phyloP scores from a whole-genome alignment of 2,888 invertebrate species.

The Coremacera marginata region DNA sequence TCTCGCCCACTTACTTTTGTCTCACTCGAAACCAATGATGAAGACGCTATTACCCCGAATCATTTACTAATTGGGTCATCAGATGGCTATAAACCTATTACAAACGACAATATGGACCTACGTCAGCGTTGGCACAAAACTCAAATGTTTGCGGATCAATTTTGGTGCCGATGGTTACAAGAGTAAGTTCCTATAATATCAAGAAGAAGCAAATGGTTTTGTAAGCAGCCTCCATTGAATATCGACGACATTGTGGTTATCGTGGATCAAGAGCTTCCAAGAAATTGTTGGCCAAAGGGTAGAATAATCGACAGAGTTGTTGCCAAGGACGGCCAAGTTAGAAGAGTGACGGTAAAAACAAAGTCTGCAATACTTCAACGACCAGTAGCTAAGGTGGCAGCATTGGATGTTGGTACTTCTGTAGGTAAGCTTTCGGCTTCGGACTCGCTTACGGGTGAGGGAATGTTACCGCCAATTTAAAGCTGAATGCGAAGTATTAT shows the following conservation, averaged over 20 bases:
- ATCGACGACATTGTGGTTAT: background rate
- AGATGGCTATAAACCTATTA: background rate
- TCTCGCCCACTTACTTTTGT: conserved; percentile 38
- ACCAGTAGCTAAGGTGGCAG: no score
- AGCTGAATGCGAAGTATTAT: no score
- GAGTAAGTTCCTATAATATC: background rate
- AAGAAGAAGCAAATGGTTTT: background rate
- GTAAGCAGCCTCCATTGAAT: background rate
- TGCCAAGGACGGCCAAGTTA: background rate
- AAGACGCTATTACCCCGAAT: conserved; percentile 46
- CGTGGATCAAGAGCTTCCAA: background rate
- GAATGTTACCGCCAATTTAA: no score
- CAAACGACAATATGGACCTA: background rate
- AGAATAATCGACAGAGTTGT: background rate
- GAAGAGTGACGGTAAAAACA: background rate
- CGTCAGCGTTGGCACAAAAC: background rate
- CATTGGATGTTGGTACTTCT: no score
- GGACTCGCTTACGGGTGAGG: no score
- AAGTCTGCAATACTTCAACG: no score
- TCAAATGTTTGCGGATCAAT: conserved; percentile 11
- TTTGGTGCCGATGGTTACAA: no score
- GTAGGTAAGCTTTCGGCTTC: no score
- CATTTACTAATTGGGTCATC: conserved; percentile 21
- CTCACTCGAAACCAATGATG: conserved; percentile 34
- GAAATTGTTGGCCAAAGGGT: background rate